Evolutionary conservation across 2,797 vertebrate species (phyloP).

Genomic region (Sebastes glaucus): DNA sequence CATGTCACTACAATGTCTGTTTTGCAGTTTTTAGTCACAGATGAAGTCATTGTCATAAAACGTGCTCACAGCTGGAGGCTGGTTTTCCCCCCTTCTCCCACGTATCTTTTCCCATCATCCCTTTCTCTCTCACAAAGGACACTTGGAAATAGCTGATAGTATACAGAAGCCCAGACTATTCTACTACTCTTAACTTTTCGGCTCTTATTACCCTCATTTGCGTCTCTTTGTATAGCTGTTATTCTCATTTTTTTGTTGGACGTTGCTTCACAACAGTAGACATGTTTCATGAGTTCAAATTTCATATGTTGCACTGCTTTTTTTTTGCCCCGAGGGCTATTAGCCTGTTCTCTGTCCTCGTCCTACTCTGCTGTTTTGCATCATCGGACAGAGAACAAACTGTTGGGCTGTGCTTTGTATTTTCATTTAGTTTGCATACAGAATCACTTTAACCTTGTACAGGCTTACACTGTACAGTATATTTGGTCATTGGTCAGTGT

Average conservation of each 20-base stretch:
- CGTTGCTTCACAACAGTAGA: conserved; percentile 14
- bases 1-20: background rate
- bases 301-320: conserved; percentile 19
- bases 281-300: conserved; percentile 18
- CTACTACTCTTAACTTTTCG: conserved; percentile 1
- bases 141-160: background rate
- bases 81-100: background rate
- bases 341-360: background rate
- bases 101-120: conserved; percentile 40
- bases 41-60: conserved; percentile 70
- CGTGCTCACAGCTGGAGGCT: conserved; percentile 50
- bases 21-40: conserved; percentile 34
- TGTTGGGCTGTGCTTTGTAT: conserved; percentile 22
- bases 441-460: background rate
- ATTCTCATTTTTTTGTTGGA: conserved; percentile 17
- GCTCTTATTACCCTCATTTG: conserved; percentile 30
- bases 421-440: conserved; percentile 3
- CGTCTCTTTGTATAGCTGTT: conserved; percentile 22
- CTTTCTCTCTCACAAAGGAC: conserved; percentile 33
- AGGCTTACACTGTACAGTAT: too few relatives aligned
- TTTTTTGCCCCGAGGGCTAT: conserved; percentile 6
- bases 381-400: background rate
- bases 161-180: conserved; percentile 21
- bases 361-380: conserved; percentile 20
- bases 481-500: background rate